phyloP scores from a whole-genome alignment of 2,797 vertebrate species.

The Amblyopsis hoosieri region DNA sequence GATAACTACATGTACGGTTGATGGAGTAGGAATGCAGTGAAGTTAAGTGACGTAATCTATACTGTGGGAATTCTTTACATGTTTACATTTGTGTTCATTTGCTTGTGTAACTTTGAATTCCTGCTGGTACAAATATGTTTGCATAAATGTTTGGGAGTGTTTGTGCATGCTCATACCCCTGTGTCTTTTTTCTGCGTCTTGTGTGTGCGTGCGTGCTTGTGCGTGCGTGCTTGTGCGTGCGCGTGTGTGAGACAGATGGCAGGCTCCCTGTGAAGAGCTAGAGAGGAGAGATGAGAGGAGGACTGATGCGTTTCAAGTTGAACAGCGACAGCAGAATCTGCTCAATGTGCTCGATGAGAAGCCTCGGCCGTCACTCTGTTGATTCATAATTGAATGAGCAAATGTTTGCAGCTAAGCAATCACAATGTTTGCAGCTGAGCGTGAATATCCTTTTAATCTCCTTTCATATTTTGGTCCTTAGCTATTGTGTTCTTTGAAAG shows the following conservation, averaged over 20 bases:
- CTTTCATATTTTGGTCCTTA: conserved; percentile 39
- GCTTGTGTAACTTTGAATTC: too few relatives aligned
- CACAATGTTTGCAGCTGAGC: conserved; percentile 24
- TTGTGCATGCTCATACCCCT: conserved; percentile 4
- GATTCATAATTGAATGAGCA: conserved; percentile 64
- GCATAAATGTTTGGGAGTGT: neutral
- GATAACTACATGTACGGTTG: conserved; percentile 51
- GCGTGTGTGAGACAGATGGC: conserved; percentile 58
- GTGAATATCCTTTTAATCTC: conserved; percentile 22
- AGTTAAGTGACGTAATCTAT: conserved; percentile 8
- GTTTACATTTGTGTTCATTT: neutral
- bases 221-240: conserved; percentile 3
- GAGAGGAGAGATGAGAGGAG: conserved; percentile 43
- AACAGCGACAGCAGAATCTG: conserved; percentile 57
- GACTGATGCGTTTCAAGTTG: conserved; percentile 61
- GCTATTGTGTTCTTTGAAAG: conserved; percentile 7
- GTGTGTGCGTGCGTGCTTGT: neutral
- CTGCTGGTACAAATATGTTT: too few relatives aligned
- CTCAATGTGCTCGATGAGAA: conserved; percentile 47
- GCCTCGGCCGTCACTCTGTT: conserved; percentile 52
- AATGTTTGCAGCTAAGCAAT: conserved; percentile 63
- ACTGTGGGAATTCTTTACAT: neutral
- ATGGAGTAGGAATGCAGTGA: conserved; percentile 59
- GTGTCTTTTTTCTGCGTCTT: conserved; percentile 5
- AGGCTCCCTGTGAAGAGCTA: conserved; percentile 49